A percentile compares a stretch with the other conserved stretches of the same genome.
Conservation (phyloP, 2,797 vertebrate species). For the Gephyroberyx darwinii region DNA sequence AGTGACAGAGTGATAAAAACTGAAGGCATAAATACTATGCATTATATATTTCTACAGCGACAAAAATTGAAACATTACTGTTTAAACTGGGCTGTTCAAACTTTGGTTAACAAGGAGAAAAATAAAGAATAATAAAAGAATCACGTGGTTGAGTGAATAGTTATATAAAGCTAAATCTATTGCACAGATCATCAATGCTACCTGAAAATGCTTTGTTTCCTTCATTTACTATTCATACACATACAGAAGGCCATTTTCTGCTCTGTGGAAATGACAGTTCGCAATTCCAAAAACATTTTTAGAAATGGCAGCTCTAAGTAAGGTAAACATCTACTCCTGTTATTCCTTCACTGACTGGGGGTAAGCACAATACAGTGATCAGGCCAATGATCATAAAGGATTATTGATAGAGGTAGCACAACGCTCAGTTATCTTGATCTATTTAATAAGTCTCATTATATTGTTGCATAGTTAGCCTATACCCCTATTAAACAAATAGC, state of each 20-base stretch:
- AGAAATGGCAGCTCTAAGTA: not conserved
- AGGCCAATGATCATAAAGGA: conserved; percentile 13
- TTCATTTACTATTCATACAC: not conserved
- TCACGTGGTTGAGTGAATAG: conserved; percentile 9
- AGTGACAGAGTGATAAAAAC: conserved; percentile 54
- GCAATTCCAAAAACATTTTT: too few species aligned
- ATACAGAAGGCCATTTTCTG: conserved; percentile 9
- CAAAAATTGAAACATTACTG: conserved; percentile 18
- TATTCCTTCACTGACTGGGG: not conserved
- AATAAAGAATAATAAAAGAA: conserved; percentile 4
- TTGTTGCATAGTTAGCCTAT: not conserved
- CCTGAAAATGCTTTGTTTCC: not conserved
- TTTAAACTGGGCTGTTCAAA: not conserved
- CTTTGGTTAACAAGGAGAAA: not conserved
- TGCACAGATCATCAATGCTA: not conserved
- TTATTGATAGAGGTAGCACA: not conserved
- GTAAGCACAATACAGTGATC: not conserved
- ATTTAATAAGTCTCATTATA: not conserved
- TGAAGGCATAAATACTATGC: conserved; percentile 46
- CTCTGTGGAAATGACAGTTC: not conserved
- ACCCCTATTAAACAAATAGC: not conserved
- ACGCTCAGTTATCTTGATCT: not conserved
- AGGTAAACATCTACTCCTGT: not conserved
- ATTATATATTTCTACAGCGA: conserved; percentile 24
- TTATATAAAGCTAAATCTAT: conserved; percentile 18